A percentile compares a stretch with the other conserved stretches of the same genome.
phyloP scores from a whole-genome alignment of 2,113 vertebrate genomes.

The Percopsis transmontana region DNA sequence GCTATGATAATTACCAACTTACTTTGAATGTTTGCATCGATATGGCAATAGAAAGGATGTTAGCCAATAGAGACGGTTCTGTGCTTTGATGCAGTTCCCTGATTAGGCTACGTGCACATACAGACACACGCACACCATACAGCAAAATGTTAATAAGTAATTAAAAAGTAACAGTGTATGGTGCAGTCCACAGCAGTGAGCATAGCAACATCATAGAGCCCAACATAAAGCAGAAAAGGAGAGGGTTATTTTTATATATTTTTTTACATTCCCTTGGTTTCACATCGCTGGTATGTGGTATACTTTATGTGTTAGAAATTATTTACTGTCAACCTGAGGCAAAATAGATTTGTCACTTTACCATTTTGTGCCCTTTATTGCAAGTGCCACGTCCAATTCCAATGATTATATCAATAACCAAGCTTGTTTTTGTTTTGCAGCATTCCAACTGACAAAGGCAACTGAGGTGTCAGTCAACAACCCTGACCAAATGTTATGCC shows the following conservation, averaged over 20 bases:
- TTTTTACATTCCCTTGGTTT: too few species aligned
- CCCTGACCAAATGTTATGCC: slow-evolving; percentile 73
- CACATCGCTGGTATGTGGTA: too few species aligned
- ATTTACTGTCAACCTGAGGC: too few species aligned
- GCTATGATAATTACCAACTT: background rate
- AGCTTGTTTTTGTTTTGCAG: slow-evolving; percentile 70
- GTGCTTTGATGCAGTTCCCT: background rate
- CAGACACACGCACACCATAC: background rate
- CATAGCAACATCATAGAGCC: slow-evolving; percentile 6
- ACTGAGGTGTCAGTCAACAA: slow-evolving; percentile 75
- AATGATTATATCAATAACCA: too few species aligned
- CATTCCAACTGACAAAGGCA: slow-evolving; percentile 65
- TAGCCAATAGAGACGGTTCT: background rate
- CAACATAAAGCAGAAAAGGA: too few species aligned
- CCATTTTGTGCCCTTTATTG: too few species aligned
- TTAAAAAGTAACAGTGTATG: too few species aligned
- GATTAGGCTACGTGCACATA: background rate
- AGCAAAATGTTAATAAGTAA: too few species aligned
- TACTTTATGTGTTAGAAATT: too few species aligned
- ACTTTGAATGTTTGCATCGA: background rate
- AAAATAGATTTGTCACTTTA: too few species aligned
- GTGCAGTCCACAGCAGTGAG: background rate
- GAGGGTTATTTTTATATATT: too few species aligned
- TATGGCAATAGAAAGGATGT: background rate
- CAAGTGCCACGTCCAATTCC: too few species aligned